A percentile compares a stretch with the other conserved stretches of the same genome.
Conservation (phyloP, 2,888 invertebrate species). For the Eupithecia dodoneata region DNA sequence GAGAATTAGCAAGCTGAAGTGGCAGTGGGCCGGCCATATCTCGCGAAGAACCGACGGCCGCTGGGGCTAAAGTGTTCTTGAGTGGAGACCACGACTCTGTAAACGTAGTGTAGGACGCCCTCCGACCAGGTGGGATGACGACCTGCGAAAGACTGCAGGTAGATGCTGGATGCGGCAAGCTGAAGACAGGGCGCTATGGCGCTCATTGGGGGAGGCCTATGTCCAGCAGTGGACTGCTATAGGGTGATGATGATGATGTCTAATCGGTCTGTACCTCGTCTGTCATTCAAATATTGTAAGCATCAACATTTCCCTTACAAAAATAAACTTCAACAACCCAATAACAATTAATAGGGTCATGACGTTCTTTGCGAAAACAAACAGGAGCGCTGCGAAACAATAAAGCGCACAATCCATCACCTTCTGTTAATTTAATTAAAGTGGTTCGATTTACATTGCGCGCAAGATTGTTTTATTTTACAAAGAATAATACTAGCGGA, state of each 20-base stretch:
- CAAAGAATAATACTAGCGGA: slow-evolving; percentile 10
- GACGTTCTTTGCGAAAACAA: not conserved
- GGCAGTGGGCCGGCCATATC: too few species aligned
- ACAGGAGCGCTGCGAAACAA: slow-evolving; percentile 17
- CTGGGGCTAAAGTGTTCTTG: too few species aligned
- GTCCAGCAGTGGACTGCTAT: too few species aligned
- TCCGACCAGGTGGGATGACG: too few species aligned
- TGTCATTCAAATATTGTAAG: not conserved
- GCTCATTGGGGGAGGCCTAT: too few species aligned
- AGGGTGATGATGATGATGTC: not conserved
- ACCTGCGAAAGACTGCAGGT: too few species aligned
- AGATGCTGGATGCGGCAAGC: too few species aligned
- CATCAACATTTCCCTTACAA: not conserved
- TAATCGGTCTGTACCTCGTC: not conserved
- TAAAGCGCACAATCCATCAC: not conserved
- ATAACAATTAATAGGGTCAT: slow-evolving; percentile 5
- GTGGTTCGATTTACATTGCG: slow-evolving; percentile 2
- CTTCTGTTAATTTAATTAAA: not conserved
- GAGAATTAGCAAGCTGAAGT: too few species aligned
- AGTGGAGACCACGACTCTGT: too few species aligned
- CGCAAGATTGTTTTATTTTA: not conserved
- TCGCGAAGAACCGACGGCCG: too few species aligned
- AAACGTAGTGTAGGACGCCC: too few species aligned
- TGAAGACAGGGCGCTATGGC: too few species aligned
- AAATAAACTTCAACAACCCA: not conserved